Conservation (phyloP, 2,888 invertebrate genomes). For the Blomia tropicalis region DNA sequence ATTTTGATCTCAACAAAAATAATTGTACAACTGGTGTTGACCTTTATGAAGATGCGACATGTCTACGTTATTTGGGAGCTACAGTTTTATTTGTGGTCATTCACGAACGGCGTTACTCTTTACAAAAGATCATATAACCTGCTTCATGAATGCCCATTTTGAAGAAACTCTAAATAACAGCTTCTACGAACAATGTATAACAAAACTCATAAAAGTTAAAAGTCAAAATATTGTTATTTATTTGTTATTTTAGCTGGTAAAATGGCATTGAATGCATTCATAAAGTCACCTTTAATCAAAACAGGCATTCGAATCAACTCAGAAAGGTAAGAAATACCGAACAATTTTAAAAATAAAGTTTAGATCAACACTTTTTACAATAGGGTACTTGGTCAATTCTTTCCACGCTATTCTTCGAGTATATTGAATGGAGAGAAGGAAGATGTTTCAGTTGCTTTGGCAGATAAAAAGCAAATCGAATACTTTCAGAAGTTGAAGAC, state of each 20-base stretch:
- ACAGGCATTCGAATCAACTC: neutral
- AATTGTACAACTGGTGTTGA: neutral
- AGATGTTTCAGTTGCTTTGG: neutral
- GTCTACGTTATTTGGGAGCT: no score
- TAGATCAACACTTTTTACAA: no score
- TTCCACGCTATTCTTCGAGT: no score
- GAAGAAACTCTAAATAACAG: no score
- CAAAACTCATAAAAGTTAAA: no score
- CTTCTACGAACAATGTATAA: no score
- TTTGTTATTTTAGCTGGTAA: neutral
- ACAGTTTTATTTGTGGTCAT: no score
- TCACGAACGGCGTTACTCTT: neutral
- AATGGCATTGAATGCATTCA: neutral
- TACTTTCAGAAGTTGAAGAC: neutral
- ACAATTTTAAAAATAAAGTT: neutral
- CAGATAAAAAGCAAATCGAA: neutral
- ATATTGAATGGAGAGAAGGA: neutral
- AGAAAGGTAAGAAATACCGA: slow-evolving; percentile 7
- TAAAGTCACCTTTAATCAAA: neutral
- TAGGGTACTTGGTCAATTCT: no score
- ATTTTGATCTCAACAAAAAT: neutral
- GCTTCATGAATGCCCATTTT: no score
- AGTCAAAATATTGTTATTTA: no score
- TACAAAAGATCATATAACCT: no score
- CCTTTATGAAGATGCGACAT: neutral